These are phyloP conservation scores for Mya arenaria DNA, from an alignment of 1,140 invertebrate species.

Conservation along the genomic window DNA sequence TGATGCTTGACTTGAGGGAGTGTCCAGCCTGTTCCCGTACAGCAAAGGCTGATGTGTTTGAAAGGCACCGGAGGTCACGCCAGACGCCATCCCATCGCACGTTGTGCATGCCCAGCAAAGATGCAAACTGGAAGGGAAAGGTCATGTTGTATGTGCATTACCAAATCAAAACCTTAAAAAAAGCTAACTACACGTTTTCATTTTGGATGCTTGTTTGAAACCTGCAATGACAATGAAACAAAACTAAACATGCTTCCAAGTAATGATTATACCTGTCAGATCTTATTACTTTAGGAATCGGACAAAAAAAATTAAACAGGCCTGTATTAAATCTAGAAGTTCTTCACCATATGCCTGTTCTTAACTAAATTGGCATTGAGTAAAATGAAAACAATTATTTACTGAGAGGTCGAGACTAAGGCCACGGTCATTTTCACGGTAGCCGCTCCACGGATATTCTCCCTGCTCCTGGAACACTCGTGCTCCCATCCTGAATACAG, in stretches of 20 bases:
- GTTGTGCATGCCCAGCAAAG: slow-evolving; percentile 84
- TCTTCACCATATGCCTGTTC: too few relatives aligned
- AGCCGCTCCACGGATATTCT: slow-evolving; percentile 92
- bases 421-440: slow-evolving; percentile 83
- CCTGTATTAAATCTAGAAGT: too few relatives aligned
- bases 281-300: neutral
- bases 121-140: slow-evolving; percentile 72
- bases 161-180: too few relatives aligned
- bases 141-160: too few relatives aligned
- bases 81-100: slow-evolving; percentile 92
- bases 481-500: slow-evolving; percentile 83
- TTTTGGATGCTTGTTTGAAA: too few relatives aligned
- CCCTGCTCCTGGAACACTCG: slow-evolving; percentile 87
- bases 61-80: slow-evolving; percentile 87
- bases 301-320: neutral
- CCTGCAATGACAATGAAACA: too few relatives aligned
- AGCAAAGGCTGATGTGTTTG: slow-evolving; percentile 86
- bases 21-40: slow-evolving; percentile 92
- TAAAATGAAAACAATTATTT: too few relatives aligned
- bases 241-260: neutral
- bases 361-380: too few relatives aligned
- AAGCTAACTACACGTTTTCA: too few relatives aligned
- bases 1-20: slow-evolving; percentile 91
- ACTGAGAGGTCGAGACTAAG: slow-evolving; percentile 76
- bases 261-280: neutral